Evolutionary conservation across 2,888 invertebrate species (phyloP), one percentile per base, ranked within the genome.

Genomic region (Neoaliturus tenellus): DNA sequence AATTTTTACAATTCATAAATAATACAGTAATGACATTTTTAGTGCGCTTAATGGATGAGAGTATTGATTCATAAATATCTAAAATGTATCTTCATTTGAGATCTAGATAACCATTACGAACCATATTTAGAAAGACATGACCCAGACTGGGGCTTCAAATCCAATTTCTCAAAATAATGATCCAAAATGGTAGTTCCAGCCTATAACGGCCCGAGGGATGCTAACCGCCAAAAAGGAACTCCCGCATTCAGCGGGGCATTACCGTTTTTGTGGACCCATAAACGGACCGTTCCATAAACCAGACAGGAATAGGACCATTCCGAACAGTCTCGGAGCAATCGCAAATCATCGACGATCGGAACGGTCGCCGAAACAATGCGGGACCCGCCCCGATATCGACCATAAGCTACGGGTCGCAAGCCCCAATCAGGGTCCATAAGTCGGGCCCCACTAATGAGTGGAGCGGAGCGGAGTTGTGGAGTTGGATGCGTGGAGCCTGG

Each of bases 381-480:
- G 33, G 33, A 1, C n/a, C 35, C 33, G 33, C 33, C 35, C 67
- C 17, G 33, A 23, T 67, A 8, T 28, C 35, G 31, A 31, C 67
- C 33, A 67, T 67, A 67, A 67, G 33, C 8, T 33, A 4, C 28
- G n/a, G 17, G 23, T 3, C 58, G 8, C 67, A 31, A 67, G 62
- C 67, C 2, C 31, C 67, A 67, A 67, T 67, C 67, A 67, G 35
- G n/a, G 33, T 33, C 67, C 67, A 67, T 67, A 67, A 67, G 67
- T 67, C 35, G 31, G 33, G 31, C 33, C 28, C 33, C n/a, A 28
- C 67, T 67, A 69, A 69, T 69, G 69, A 39, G 69, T 5, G n/a
- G n/a, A n/a, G n/a, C n/a, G n/a, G n/a, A n/a, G n/a, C n/a, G n/a
- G n/a, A n/a, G n/a, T n/a, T n/a, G n/a, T n/a, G n/a, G n/a, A n/a